phyloP scores from a whole-genome alignment of 2,888 invertebrate species.

The Allacma fusca region DNA sequence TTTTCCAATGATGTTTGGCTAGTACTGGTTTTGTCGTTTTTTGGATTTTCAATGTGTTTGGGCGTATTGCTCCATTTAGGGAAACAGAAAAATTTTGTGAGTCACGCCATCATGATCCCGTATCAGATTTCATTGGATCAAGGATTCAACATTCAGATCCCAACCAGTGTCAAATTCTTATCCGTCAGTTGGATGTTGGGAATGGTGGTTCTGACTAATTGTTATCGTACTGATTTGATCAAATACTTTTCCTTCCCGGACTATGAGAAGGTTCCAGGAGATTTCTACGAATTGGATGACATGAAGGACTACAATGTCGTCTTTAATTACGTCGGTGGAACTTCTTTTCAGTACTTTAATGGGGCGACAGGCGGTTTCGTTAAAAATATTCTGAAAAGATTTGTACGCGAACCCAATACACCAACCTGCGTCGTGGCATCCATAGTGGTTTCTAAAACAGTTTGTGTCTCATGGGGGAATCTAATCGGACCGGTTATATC shows the following conservation, averaged over 20 bases:
- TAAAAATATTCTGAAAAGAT: neutral
- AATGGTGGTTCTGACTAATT: neutral
- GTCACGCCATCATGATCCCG: neutral
- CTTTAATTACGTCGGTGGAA: constrained; percentile 18
- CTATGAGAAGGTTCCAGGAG: neutral
- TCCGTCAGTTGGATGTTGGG: constrained; percentile 3
- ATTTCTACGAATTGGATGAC: neutral
- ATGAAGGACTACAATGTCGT: neutral
- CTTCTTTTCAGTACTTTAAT: constrained; percentile 11
- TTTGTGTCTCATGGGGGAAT: constrained; percentile 9
- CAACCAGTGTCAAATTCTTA: neutral
- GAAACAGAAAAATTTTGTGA: neutral
- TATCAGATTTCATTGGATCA: constrained; percentile 15
- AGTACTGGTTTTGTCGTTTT: neutral
- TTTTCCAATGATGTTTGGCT: neutral
- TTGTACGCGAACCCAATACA: neutral
- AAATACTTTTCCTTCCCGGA: constrained; percentile 10
- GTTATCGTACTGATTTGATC: constrained; percentile 14
- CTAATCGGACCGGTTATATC: neutral
- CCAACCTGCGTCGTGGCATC: neutral
- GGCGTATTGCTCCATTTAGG: neutral
- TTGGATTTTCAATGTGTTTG: neutral
- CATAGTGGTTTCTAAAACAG: neutral
- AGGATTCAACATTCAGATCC: constrained; percentile 10
- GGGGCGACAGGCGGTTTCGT: neutral